Percentiles rank a stretch among this genome's conserved stretches.
Evolutionary conservation across 2,888 invertebrate species (phyloP).

Genomic region (Ophion slaviceki): DNA sequence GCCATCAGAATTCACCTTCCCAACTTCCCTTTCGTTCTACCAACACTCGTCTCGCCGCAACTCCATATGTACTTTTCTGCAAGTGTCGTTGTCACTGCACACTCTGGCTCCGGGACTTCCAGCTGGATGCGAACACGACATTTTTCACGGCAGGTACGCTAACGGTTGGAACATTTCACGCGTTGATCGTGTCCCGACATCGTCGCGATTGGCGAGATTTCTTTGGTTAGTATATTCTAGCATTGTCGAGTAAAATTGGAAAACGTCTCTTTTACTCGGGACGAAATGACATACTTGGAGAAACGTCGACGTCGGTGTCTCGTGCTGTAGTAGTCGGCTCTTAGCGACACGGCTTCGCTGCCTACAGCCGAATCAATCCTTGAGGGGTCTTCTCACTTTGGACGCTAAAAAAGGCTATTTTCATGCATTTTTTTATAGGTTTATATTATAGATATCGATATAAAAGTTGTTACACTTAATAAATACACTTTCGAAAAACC

Average conservation of each 20-base stretch:
- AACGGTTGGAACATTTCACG: conserved; percentile 5
- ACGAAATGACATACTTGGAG: neutral
- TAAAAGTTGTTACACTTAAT: too few relatives aligned
- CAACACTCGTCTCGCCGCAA: conserved; percentile 8
- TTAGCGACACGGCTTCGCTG: neutral
- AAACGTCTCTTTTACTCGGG: neutral
- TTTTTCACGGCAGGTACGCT: conserved; percentile 10
- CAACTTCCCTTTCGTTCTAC: conserved; percentile 41
- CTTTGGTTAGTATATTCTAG: neutral
- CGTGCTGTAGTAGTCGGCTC: neutral
- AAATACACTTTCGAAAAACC: too few relatives aligned
- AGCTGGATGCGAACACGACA: conserved; percentile 28
- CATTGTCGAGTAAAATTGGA: neutral
- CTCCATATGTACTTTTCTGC: conserved; percentile 5
- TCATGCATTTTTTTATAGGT: too few relatives aligned
- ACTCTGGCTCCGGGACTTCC: conserved; percentile 13
- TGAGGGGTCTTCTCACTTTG: too few relatives aligned
- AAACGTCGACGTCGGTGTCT: neutral
- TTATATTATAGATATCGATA: too few relatives aligned
- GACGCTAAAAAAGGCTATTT: too few relatives aligned
- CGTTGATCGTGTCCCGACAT: neutral
- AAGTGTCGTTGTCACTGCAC: conserved; percentile 18
- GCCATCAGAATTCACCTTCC: conserved; percentile 46
- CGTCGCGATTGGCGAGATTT: neutral
- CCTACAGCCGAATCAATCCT: too few relatives aligned